Evolutionary conservation across 2,113 vertebrate genomes (phyloP).

Genomic region (Synodontis membranacea): DNA sequence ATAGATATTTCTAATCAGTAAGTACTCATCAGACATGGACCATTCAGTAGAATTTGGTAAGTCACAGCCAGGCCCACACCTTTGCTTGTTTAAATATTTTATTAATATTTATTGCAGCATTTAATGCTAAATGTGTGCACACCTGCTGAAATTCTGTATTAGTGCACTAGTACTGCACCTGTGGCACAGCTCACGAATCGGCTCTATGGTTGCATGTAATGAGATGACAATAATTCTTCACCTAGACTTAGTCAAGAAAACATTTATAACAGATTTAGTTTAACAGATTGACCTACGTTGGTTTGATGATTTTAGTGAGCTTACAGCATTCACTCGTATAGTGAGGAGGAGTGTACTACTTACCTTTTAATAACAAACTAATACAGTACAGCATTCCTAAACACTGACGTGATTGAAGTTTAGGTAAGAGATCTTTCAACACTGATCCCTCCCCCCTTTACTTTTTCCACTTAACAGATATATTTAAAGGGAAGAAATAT

Average conservation of each 20-base stretch:
- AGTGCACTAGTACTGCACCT: neutral
- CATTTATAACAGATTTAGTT: neutral
- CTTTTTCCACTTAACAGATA: neutral
- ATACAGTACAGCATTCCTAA: neutral
- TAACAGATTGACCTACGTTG: no score
- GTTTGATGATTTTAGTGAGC: neutral
- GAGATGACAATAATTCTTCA: neutral
- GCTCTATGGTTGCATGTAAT: neutral
- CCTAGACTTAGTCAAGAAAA: neutral
- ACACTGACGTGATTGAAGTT: neutral
- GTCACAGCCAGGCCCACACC: neutral
- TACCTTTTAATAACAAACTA: neutral
- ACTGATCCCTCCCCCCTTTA: neutral
- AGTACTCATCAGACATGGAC: neutral
- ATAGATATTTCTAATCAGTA: neutral
- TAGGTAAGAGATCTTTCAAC: neutral
- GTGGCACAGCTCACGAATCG: neutral
- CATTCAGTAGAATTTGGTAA: neutral
- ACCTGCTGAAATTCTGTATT: slow-evolving; percentile 5
- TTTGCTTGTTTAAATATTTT: neutral
- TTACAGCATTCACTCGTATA: neutral
- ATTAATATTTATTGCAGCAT: slow-evolving; percentile 22
- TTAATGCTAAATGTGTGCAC: neutral
- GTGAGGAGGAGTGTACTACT: neutral
- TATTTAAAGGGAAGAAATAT: neutral